Evolutionary conservation across 2,888 invertebrate genomes (phyloP), one percentile per base, ranked within the genome.

Genomic region (Oxystoma pomonae): DNA sequence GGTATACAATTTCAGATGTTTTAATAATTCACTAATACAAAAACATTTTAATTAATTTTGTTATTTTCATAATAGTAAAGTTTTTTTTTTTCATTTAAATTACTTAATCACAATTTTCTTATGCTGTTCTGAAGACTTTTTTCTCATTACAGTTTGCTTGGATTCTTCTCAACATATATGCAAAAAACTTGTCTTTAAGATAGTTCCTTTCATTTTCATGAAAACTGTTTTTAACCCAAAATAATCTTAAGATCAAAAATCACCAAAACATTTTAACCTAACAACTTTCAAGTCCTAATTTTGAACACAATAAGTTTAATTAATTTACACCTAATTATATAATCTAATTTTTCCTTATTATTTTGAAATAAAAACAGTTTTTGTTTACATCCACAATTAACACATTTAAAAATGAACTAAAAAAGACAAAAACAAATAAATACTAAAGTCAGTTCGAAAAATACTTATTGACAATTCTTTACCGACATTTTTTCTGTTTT

Each of bases 111-210:
- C 78, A 72, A 77, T 76, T 22, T 20, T 77, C 68, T 79, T 77
- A 79, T 79, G 79, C 79, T 79, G 77, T 79, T 78, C 77, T 78
- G 78, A 79, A 79, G 78, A 79, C 78, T 77, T 76, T 73, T 65
- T 60, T 69, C 68, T 70, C 65, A 71, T 35, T 3, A 35, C 35
- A 35, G 12, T 35, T 35, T 35, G 74, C 78, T 77, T 77, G 77
- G 77, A 63, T 53, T 74, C 70, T 70, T 70, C 73, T 76, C 75
- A 67, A 78, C 75, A 77, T 71, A 71, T 69, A 71, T 77, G 77
- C 76, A 77, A 73, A 69, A 73, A 73, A 75, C 72, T 72, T 69
- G 63, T 68, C 59, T 62, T 64, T 55, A 50, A 55, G 17, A 59
- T 61, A 64, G 35, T 35, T 35, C 35, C 5, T 35, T 35, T 35